These are phyloP conservation scores for Pipra filicauda DNA, from an alignment of 2,113 vertebrate species.

Conservation along the genomic window DNA sequence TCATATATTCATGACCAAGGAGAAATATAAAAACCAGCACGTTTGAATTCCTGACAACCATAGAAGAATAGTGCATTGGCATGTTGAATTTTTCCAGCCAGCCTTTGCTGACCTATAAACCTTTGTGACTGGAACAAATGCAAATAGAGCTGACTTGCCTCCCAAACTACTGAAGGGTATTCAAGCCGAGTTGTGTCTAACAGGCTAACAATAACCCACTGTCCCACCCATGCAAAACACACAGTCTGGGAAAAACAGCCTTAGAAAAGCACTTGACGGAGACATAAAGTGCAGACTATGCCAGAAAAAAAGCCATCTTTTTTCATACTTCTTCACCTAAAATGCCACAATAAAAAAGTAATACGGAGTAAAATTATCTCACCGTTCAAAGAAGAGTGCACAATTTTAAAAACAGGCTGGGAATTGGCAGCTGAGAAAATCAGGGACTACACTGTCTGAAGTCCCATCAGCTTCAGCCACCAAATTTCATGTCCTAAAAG, in stretches of 20 bases:
- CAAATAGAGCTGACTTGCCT: slow-evolving; percentile 93
- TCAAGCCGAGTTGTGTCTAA: slow-evolving; percentile 84
- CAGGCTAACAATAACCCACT: slow-evolving; percentile 84
- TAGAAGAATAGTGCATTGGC: slow-evolving; percentile 71
- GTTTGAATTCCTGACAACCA: slow-evolving; percentile 73
- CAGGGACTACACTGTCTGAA: neutral
- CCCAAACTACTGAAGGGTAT: slow-evolving; percentile 85
- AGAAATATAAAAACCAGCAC: slow-evolving; percentile 71
- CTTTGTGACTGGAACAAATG: slow-evolving; percentile 97
- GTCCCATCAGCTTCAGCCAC: neutral
- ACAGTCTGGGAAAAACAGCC: slow-evolving; percentile 75
- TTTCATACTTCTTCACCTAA: slow-evolving; percentile 23
- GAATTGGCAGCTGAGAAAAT: neutral
- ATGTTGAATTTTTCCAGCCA: slow-evolving; percentile 79
- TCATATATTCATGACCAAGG: slow-evolving; percentile 75
- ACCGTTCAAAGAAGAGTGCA: neutral
- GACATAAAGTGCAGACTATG: slow-evolving; percentile 44
- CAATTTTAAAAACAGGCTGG: neutral
- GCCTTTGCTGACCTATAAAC: slow-evolving; percentile 93
- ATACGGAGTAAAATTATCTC: neutral
- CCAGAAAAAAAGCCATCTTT: neutral
- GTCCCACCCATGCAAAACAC: slow-evolving; percentile 77
- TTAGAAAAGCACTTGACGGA: slow-evolving; percentile 71
- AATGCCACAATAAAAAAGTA: neutral
- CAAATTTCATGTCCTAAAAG: neutral